phyloP scores from a whole-genome alignment of 1,140 invertebrate genomes.

The Augochlora pura region DNA sequence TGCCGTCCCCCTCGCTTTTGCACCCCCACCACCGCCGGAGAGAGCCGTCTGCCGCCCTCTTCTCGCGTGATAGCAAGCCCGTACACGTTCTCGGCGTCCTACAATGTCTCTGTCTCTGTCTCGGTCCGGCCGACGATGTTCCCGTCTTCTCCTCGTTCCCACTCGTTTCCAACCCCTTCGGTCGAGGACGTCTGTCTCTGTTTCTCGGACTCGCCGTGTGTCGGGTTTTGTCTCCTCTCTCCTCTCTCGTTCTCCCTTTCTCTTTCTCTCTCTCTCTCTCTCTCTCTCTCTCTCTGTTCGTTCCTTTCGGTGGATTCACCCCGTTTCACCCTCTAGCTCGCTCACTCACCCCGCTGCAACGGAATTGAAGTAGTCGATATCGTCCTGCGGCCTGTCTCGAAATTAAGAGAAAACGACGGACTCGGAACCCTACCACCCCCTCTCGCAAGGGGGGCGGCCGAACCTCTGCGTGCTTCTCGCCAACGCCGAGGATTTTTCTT shows the following conservation, averaged over 20 bases:
- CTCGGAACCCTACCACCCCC: constrained; percentile 18
- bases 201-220: constrained; percentile 31
- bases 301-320: constrained; percentile 18
- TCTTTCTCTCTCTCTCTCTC: constrained; percentile 36
- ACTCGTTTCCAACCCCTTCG: constrained; percentile 2
- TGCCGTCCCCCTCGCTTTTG: constrained; percentile 7
- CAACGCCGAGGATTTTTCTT: not conserved
- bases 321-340: not conserved
- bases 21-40: constrained; percentile 8
- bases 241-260: too few relatives aligned
- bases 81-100: constrained; percentile 35
- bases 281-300: constrained; percentile 26
- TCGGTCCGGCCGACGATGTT: constrained; percentile 32
- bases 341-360: constrained; percentile 51
- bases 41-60: constrained; percentile 27
- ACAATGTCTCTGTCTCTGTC: constrained; percentile 45
- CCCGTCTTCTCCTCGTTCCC: constrained; percentile 40
- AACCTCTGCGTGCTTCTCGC: not conserved
- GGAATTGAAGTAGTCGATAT: constrained; percentile 78
- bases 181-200: not conserved
- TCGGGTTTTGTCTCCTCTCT: constrained; percentile 35
- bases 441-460: not conserved
- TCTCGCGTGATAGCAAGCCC: constrained; percentile 43
- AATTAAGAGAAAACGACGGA: constrained; percentile 74
- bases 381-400: constrained; percentile 76